These are phyloP conservation scores for Pygoscelis adeliae DNA, from an alignment of 2,113 vertebrate genomes.

Conservation along the genomic window DNA sequence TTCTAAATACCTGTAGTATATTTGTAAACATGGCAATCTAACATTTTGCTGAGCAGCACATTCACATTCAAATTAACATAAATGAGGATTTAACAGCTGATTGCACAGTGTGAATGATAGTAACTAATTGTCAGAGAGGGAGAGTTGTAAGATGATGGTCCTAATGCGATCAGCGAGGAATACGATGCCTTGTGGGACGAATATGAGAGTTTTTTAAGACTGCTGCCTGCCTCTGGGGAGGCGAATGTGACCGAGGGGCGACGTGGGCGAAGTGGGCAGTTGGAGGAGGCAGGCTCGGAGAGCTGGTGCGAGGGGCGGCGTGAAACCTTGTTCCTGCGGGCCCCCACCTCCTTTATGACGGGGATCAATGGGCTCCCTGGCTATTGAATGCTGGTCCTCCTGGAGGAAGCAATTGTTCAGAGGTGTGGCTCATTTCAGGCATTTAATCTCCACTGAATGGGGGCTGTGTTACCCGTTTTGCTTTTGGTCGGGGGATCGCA, in stretches of 20 bases:
- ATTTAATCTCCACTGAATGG: constrained; percentile 74
- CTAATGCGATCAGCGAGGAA: neutral
- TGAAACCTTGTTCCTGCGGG: neutral
- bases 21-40: constrained; percentile 84
- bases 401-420: constrained; percentile 70
- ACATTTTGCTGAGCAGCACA: constrained; percentile 68
- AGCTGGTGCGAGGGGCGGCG: neutral
- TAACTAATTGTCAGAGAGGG: constrained; percentile 69
- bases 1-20: constrained; percentile 80
- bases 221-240: neutral
- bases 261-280: neutral
- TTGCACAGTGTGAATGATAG: constrained; percentile 79
- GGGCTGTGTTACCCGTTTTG: constrained; percentile 72
- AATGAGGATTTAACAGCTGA: constrained; percentile 82
- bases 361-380: constrained; percentile 65
- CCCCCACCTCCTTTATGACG: constrained; percentile 57
- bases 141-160: constrained; percentile 39
- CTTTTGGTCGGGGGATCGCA: constrained; percentile 57
- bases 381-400: constrained; percentile 64
- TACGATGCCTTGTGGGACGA: neutral
- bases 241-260: neutral
- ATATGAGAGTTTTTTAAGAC: neutral
- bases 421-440: constrained; percentile 77
- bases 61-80: constrained; percentile 77
- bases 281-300: neutral